Percentiles rank a stretch among this genome's conserved stretches.
phyloP scores from a whole-genome alignment of 1,140 invertebrate genomes.

The Calephelis nemesis region DNA sequence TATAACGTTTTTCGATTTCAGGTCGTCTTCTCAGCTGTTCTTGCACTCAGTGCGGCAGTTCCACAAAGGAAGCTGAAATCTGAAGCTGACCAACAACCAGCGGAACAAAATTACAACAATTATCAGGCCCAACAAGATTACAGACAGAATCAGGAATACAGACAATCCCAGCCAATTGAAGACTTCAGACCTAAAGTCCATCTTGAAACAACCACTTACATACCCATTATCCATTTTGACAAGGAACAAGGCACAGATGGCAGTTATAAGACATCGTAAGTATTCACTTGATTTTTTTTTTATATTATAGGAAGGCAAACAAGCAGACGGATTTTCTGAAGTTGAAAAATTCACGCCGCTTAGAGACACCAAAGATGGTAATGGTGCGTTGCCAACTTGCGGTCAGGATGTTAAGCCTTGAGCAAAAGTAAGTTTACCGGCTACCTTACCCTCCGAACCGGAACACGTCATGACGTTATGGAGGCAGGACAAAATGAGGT shows the following conservation, averaged over 20 bases:
- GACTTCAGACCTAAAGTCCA: slow-evolving; percentile 65
- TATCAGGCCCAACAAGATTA: slow-evolving; percentile 47
- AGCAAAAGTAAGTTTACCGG: no score
- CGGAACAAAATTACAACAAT: slow-evolving; percentile 67
- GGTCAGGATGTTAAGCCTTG: no score
- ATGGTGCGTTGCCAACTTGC: no score
- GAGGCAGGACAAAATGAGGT: no score
- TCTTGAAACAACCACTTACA: slow-evolving; percentile 83
- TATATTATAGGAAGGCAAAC: no score
- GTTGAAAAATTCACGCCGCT: no score
- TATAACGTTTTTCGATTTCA: slow-evolving; percentile 39
- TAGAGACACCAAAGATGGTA: no score
- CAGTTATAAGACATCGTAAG: slow-evolving; percentile 88
- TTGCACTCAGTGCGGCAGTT: slow-evolving; percentile 57
- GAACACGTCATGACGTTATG: no score
- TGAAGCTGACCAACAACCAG: slow-evolving; percentile 60
- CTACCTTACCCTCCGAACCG: no score
- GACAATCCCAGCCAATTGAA: slow-evolving; percentile 48
- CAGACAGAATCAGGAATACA: slow-evolving; percentile 48
- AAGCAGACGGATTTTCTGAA: no score
- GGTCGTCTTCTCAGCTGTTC: slow-evolving; percentile 53
- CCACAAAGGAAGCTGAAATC: slow-evolving; percentile 63
- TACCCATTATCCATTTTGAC: slow-evolving; percentile 89
- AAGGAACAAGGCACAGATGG: slow-evolving; percentile 89
- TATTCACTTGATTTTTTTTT: slow-evolving; percentile 26